Conservation (phyloP, 2,888 invertebrate genomes). For the Agrilus biguttatus region DNA sequence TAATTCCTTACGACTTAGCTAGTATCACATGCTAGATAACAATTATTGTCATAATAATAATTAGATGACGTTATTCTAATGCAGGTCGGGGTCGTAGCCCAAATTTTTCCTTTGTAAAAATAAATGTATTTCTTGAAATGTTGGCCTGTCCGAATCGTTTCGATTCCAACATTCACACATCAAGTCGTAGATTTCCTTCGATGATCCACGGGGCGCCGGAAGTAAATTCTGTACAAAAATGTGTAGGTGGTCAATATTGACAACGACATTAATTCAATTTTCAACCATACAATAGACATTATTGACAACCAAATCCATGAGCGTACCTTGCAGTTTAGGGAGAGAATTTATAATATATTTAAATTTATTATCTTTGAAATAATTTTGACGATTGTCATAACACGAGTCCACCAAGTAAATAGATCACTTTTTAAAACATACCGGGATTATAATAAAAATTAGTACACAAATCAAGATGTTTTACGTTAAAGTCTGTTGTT, state of each 20-base stretch:
- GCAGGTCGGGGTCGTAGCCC: conserved; percentile 32
- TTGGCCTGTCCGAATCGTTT: conserved; percentile 60
- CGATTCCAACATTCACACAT: conserved; percentile 81
- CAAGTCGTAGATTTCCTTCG: conserved; percentile 72
- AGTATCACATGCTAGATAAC: conserved; percentile 9
- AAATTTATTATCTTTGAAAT: no score
- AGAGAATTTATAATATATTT: no score
- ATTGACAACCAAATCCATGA: no score
- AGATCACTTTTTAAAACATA: no score
- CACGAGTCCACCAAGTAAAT: no score
- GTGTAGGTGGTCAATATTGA: not conserved
- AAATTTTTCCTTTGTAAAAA: conserved; percentile 69
- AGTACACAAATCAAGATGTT: no score
- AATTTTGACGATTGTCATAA: no score
- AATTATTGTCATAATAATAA: conserved; percentile 9
- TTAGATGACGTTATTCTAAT: conserved; percentile 20
- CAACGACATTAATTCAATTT: no score
- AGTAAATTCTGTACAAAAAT: not conserved
- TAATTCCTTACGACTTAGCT: conserved; percentile 1
- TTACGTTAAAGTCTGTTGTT: no score
- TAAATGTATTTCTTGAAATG: conserved; percentile 71
- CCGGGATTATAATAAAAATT: no score
- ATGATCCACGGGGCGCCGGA: conserved; percentile 17
- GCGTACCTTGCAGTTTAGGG: no score
- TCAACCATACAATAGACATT: no score